Conservation (phyloP, 2,888 invertebrate genomes). For the Lamellibrachia satsuma region DNA sequence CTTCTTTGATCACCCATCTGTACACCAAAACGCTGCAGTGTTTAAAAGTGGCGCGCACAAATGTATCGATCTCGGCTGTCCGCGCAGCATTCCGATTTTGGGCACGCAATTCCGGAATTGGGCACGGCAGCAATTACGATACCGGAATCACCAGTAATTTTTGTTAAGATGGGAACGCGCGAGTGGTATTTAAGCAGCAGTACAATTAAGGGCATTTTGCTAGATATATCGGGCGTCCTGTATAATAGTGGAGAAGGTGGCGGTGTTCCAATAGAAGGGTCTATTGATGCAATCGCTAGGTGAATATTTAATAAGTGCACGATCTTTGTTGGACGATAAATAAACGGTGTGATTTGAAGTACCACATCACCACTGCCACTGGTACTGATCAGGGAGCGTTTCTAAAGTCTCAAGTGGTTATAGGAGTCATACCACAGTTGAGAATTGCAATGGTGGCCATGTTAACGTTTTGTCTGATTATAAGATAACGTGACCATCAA, state of each 20-base stretch:
- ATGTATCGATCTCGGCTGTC: no score
- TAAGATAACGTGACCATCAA: no score
- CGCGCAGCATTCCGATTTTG: neutral
- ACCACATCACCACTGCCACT: neutral
- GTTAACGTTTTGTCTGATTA: no score
- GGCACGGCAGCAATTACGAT: neutral
- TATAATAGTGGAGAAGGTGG: slow-evolving; percentile 66
- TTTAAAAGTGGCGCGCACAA: no score
- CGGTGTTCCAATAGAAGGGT: slow-evolving; percentile 68
- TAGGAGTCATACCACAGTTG: no score
- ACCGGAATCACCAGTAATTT: neutral
- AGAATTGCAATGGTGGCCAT: no score
- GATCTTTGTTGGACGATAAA: neutral
- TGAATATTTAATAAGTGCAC: neutral
- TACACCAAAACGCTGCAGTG: no score
- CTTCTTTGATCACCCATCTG: no score
- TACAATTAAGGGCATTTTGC: slow-evolving; percentile 65
- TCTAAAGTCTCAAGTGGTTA: no score
- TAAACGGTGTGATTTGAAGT: neutral
- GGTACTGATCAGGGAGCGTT: no score
- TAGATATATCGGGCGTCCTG: slow-evolving; percentile 72
- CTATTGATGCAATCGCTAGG: slow-evolving; percentile 66
- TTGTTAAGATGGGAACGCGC: neutral
- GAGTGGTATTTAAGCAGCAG: neutral
- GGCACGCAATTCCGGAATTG: neutral